Evolutionary conservation across 2,797 vertebrate species (phyloP).

Genomic region (Sphenopsis melanotis): DNA sequence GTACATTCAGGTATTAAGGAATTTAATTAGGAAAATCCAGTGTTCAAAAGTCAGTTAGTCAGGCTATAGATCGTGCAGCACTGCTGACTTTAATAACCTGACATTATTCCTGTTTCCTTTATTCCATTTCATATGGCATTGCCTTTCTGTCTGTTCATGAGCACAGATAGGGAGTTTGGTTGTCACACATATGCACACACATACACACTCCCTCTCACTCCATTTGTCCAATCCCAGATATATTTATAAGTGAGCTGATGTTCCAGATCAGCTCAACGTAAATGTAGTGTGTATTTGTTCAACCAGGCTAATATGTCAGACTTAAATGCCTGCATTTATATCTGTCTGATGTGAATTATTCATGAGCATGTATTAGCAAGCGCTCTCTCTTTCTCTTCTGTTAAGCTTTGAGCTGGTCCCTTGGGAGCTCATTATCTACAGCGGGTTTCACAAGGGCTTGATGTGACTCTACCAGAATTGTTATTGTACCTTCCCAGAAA

Average conservation of each 20-base stretch:
- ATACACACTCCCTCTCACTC: background rate
- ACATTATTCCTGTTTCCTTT: background rate
- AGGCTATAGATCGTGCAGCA: fast-evolving
- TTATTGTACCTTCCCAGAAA: slow-evolving; percentile 39
- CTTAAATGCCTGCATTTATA: slow-evolving; percentile 16
- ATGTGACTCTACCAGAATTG: background rate
- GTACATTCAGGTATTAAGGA: background rate
- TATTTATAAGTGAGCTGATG: background rate
- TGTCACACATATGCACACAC: background rate
- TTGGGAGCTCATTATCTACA: slow-evolving; percentile 47
- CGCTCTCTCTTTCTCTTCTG: background rate
- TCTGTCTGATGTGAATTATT: slow-evolving; percentile 31
- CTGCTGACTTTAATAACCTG: background rate
- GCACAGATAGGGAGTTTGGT: background rate
- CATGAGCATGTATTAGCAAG: background rate
- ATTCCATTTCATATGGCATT: fast-evolving
- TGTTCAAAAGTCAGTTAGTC: background rate
- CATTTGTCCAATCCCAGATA: background rate
- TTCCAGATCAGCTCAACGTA: background rate
- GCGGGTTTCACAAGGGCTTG: background rate
- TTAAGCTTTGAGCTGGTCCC: background rate
- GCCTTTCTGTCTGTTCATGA: background rate
- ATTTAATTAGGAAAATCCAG: background rate
- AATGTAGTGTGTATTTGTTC: background rate
- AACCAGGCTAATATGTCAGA: background rate